phyloP scores from a whole-genome alignment of 1,140 invertebrate genomes.

The Anoplophora glabripennis region DNA sequence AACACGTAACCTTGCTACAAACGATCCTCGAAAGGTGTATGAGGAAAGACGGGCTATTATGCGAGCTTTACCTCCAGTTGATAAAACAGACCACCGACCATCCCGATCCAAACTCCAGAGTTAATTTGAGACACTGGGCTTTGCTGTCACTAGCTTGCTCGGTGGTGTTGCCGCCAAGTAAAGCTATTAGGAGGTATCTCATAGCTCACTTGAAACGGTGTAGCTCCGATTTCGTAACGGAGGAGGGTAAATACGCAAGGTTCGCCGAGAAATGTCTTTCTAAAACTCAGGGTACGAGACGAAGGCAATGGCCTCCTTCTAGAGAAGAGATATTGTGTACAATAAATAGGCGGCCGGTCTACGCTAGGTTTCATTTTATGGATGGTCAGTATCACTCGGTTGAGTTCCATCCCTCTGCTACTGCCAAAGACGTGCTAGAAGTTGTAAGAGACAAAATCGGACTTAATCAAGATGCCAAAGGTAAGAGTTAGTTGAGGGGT shows the following conservation, averaged over 20 bases:
- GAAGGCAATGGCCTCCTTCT: slow-evolving; percentile 88
- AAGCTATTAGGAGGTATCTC: slow-evolving; percentile 82
- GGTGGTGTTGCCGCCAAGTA: slow-evolving; percentile 80
- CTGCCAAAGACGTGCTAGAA: slow-evolving; percentile 85
- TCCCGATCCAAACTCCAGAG: slow-evolving; percentile 83
- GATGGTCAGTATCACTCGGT: slow-evolving; percentile 93
- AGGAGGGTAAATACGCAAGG: slow-evolving; percentile 92
- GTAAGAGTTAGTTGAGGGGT: too few relatives aligned
- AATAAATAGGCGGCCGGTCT: slow-evolving; percentile 84
- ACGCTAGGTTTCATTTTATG: slow-evolving; percentile 89
- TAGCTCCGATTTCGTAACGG: slow-evolving; percentile 82
- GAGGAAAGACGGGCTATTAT: slow-evolving; percentile 81
- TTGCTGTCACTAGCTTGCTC: slow-evolving; percentile 85
- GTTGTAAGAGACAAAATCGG: slow-evolving; percentile 92
- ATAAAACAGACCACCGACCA: slow-evolving; percentile 91
- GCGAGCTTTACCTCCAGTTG: slow-evolving; percentile 89
- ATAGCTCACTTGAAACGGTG: slow-evolving; percentile 86
- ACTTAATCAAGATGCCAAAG: slow-evolving; percentile 75
- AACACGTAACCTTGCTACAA: slow-evolving; percentile 85
- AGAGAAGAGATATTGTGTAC: slow-evolving; percentile 91
- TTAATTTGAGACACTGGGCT: slow-evolving; percentile 89
- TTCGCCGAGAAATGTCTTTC: slow-evolving; percentile 89
- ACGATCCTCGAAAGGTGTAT: slow-evolving; percentile 85
- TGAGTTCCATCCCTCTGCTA: slow-evolving; percentile 92
- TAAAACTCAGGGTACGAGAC: slow-evolving; percentile 80